Evolutionary conservation across 2,888 invertebrate genomes (phyloP).

Genomic region (Euzetes globulus): DNA sequence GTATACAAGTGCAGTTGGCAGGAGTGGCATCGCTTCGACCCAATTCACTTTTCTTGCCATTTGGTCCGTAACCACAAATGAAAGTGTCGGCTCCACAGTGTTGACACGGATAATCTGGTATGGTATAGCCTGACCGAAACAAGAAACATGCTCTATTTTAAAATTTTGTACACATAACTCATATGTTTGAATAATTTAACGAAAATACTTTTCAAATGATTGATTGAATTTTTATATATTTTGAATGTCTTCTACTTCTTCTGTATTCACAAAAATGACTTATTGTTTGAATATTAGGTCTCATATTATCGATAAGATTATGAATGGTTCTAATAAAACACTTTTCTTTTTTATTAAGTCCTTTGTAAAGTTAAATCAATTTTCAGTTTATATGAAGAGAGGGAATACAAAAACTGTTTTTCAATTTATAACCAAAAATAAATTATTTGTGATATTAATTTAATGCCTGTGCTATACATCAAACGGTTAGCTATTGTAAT

Average conservation of each 20-base stretch:
- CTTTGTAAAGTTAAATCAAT: not conserved
- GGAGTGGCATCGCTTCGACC: not conserved
- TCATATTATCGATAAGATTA: too few species aligned
- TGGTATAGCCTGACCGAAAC: not conserved
- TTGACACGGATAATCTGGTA: constrained; percentile 18
- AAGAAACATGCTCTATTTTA: too few species aligned
- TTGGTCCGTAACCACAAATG: constrained; percentile 22
- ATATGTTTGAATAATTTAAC: too few species aligned
- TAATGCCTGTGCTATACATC: not conserved
- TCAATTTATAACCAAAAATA: not conserved
- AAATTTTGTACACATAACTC: too few species aligned
- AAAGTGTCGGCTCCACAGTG: constrained; percentile 34
- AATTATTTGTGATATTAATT: not conserved
- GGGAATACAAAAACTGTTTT: not conserved
- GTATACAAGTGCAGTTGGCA: constrained; percentile 42
- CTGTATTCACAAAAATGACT: not conserved
- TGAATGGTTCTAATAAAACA: not conserved
- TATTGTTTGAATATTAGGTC: not conserved
- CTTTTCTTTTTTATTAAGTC: not conserved
- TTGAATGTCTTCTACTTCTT: not conserved
- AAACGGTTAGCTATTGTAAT: not conserved
- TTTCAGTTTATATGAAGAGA: not conserved
- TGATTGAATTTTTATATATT: too few species aligned
- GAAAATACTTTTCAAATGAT: not conserved
- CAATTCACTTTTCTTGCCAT: not conserved